Percentiles rank a stretch among this genome's conserved stretches.
phyloP scores from a whole-genome alignment of 2,888 invertebrate species.

The Heliconius sara region DNA sequence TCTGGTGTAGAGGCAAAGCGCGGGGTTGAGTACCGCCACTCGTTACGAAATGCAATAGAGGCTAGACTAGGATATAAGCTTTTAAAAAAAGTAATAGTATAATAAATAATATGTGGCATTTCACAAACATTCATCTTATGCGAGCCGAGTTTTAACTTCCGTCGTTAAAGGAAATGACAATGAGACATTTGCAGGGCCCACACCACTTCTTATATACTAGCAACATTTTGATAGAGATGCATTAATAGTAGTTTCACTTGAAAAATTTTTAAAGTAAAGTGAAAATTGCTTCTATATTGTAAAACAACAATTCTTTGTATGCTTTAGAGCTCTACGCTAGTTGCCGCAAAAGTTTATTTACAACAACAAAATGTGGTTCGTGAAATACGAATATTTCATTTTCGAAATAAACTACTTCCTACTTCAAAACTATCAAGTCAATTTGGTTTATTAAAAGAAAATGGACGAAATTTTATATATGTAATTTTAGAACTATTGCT shows the following conservation, averaged over 20 bases:
- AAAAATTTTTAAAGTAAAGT: not conserved
- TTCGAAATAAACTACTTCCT: not conserved
- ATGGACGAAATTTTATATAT: not conserved
- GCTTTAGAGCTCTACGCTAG: conserved; percentile 16
- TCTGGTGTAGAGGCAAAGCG: too few relatives aligned
- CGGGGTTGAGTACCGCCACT: too few relatives aligned
- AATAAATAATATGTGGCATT: not conserved
- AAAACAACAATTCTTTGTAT: conserved; percentile 25
- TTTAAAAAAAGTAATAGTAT: not conserved
- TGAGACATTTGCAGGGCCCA: not conserved
- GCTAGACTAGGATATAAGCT: not conserved
- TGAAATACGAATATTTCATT: conserved; percentile 7
- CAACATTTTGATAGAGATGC: not conserved
- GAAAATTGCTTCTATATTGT: conserved; percentile 15
- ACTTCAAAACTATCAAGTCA: not conserved
- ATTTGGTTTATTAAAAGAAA: not conserved
- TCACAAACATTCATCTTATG: not conserved
- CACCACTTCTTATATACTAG: not conserved
- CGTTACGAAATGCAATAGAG: not conserved
- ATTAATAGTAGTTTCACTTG: not conserved
- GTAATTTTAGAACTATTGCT: not conserved
- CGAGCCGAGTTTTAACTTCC: conserved; percentile 9
- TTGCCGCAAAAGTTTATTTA: conserved; percentile 20
- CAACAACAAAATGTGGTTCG: not conserved
- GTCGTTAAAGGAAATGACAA: conserved; percentile 15